Base-by-base conservation (phyloP, 1,140 invertebrate species). In the Pomacea maculata region DNA sequence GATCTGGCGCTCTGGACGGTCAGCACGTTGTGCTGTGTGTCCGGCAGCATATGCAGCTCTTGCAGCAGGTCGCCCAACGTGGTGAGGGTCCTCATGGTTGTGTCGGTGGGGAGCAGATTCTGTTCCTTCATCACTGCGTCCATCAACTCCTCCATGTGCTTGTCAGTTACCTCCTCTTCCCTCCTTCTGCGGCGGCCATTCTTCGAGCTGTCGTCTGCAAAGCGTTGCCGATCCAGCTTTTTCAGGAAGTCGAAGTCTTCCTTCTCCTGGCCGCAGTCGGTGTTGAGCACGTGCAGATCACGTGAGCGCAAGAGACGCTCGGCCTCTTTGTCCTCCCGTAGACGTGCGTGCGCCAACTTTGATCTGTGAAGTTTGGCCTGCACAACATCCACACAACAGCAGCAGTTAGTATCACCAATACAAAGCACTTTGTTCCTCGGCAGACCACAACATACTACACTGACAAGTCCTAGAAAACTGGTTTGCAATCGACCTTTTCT, bases 241-340 rank as follows among this genome's bases (percentile, higher is more conserved):
- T 84, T 83, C 7, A 86, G 67, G 64, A 86, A 84, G 45, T 84
- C 83, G n/a, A 83, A 83, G 71, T 86, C 83, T 15, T 83, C 75
- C 19, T 86, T 80, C 45, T 70, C 78, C 70, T 84, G 74, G 34
- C 82, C 83, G 73, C 83, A 78, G 67, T 85, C 80, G 17, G 82
- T 81, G 70, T 86, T 86, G n/a, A 86, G 72, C 64, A 82, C 83
- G 75, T 83, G 82, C 57, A 84, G 70, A 55, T 85, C 80, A 77
- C 81, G 82, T 14, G 83, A 82, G 34, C 85, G 74, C 15, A 86
- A 65, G 55, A 80, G 79, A 10, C 84, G 63, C 55, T 85, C 85
- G 34, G 65, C 68, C 65, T 85, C 85, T 65, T 85, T 86, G 64
- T 86, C 81, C 12, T 82, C 85, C 67, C 67, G 79, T 80, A 86